A percentile compares a stretch with the other conserved stretches of the same genome.
phyloP scores from a whole-genome alignment of 2,888 invertebrate genomes.

The Pemphredon lugubris region DNA sequence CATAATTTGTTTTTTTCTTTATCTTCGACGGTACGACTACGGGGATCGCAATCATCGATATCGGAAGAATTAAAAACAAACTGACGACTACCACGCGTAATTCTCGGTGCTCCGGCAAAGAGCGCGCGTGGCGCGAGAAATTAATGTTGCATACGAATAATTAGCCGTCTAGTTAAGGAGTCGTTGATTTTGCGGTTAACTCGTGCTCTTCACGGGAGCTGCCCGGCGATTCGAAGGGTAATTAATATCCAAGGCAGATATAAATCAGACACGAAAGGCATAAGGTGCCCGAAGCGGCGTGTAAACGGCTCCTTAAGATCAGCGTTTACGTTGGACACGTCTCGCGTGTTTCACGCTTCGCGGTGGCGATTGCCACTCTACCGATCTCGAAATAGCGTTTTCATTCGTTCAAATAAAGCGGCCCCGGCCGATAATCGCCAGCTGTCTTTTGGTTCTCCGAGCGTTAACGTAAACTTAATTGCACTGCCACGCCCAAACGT shows the following conservation, averaged over 20 bases:
- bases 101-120: too few relatives aligned
- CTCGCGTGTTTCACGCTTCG: constrained; percentile 49
- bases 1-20: too few relatives aligned
- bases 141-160: constrained; percentile 20
- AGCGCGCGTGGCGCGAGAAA: neutral
- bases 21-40: too few relatives aligned
- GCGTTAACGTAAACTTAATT: too few relatives aligned
- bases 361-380: constrained; percentile 10
- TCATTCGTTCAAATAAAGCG: constrained; percentile 13
- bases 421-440: neutral
- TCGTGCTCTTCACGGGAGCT: constrained; percentile 24
- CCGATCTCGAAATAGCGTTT: neutral
- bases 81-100: too few relatives aligned
- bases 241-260: constrained; percentile 47
- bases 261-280: constrained; percentile 36
- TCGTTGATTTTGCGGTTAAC: constrained; percentile 20
- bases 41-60: too few relatives aligned
- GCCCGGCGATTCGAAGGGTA: constrained; percentile 27
- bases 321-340: constrained; percentile 8
- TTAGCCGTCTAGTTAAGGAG: constrained; percentile 8
- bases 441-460: too few relatives aligned
- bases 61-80: too few relatives aligned
- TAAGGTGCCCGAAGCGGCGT: constrained; percentile 28
- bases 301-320: constrained; percentile 40
- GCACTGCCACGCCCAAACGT: too few relatives aligned